Percentiles rank a stretch among this genome's conserved stretches.
These are phyloP conservation scores for Sweltsa coloradensis DNA, from an alignment of 1,140 invertebrate species.

Conservation along the genomic window DNA sequence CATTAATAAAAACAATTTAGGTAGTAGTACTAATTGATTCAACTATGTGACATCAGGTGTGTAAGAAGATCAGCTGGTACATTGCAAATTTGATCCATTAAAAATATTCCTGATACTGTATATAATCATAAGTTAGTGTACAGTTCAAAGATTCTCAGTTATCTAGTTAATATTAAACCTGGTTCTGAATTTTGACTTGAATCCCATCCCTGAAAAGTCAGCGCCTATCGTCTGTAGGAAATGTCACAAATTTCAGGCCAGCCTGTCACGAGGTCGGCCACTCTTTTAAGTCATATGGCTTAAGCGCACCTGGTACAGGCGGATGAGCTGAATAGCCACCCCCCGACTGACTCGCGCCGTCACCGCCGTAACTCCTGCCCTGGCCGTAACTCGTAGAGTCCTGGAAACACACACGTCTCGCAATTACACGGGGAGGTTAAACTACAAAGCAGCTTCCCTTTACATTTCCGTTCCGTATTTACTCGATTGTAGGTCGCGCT, in stretches of 20 bases:
- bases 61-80: neutral
- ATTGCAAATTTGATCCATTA: neutral
- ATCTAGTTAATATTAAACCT: neutral
- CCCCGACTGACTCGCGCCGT: constrained; percentile 35
- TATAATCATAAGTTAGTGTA: neutral
- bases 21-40: neutral
- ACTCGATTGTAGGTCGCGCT: neutral
- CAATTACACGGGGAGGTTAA: constrained; percentile 6
- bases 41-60: neutral
- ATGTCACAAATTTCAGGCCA: constrained; percentile 10
- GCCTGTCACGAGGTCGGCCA: constrained; percentile 42
- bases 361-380: constrained; percentile 24
- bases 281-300: constrained; percentile 44
- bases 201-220: neutral
- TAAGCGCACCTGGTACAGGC: constrained; percentile 38
- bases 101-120: neutral
- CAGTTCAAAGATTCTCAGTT: neutral
- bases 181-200: neutral
- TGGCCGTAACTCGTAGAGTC: constrained; percentile 30
- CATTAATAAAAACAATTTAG: neutral
- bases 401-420: constrained; percentile 16
- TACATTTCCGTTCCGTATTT: neutral
- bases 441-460: neutral
- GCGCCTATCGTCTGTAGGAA: constrained; percentile 1
- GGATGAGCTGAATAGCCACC: constrained; percentile 41